Evolutionary conservation across 2,888 invertebrate genomes (phyloP), one percentile per base, ranked within the genome.

Genomic region (Amiota mariae): DNA sequence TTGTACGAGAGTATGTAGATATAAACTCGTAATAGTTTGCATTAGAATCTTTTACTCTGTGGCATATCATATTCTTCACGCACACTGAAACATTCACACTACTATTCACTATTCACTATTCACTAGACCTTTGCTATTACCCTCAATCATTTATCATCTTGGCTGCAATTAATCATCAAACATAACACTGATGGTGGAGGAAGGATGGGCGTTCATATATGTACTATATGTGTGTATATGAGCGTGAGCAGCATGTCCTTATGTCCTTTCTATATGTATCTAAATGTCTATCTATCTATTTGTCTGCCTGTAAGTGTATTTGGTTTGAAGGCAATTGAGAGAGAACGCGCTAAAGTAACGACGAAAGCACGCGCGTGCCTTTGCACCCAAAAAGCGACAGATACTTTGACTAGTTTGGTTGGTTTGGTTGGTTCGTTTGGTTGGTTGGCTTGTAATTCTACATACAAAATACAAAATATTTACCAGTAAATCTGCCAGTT

Each of bases 141-240:
- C 80, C 84, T 80, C 80, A 81, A 82, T 82, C 86, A 87, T 87
- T 87, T 87, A 87, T 87, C 88, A 87, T 84, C 82, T 83, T 84
- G 83, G 77, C 85, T 84, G 84, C 85, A 87, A 87, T 87, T 87
- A 88, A 88, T 87, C 88, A 87, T 88, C 83, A 81, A 81, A 84
- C 36, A 36, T 36, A 36, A 36, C 78, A 79, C 80, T 24, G 20
- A 20, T 54, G 36, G 63, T 36, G 12, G 46, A 8, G 63, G 63
- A 1, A 20, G 54, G 36, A 13, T 56, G 56, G 12, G 48, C 75
- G 74, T 49, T 78, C 73, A 75, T 72, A 73, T 67, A 49, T 67
- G 18, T 78, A 70, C 24, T 36, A n/a, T 8, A 47, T 24, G 66
- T 57, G 71, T 63, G 64, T 48, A 48, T 72, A 61, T 59, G 36